Percentiles rank a stretch among this genome's conserved stretches.
These are phyloP conservation scores for Cinara cedri DNA, from an alignment of 2,888 invertebrate genomes.

Conservation along the genomic window DNA sequence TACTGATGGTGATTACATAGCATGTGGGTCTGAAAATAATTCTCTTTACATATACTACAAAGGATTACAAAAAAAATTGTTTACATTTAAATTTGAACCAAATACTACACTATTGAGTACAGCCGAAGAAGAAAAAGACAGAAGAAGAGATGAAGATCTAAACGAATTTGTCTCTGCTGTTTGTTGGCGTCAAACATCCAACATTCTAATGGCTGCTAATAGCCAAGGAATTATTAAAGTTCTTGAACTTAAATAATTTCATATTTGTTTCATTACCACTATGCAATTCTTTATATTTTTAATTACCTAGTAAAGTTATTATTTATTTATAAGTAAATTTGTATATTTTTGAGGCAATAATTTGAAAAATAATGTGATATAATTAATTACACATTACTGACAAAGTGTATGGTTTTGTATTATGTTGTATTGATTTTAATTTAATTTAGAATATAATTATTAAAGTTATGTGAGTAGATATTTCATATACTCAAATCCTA, in stretches of 20 bases:
- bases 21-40: constrained; percentile 95
- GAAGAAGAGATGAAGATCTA: constrained; percentile 76
- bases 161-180: constrained; percentile 95
- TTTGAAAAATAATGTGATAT: constrained; percentile 38
- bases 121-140: constrained; percentile 71
- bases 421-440: constrained; percentile 12
- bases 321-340: constrained; percentile 32
- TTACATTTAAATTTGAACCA: constrained; percentile 86
- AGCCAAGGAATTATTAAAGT: constrained; percentile 93
- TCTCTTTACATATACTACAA: constrained; percentile 90
- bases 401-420: neutral
- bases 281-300: neutral
- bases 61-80: constrained; percentile 82
- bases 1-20: constrained; percentile 89
- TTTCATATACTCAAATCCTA: constrained; percentile 1
- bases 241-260: constrained; percentile 68
- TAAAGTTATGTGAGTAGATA: constrained; percentile 10
- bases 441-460: neutral
- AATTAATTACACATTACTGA: neutral
- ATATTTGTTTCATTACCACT: neutral
- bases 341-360: constrained; percentile 28
- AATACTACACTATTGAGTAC: constrained; percentile 67
- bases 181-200: constrained; percentile 86
- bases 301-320: constrained; percentile 11
- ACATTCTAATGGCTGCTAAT: constrained; percentile 89